Percentiles rank a stretch among this genome's conserved stretches.
phyloP scores from a whole-genome alignment of 2,113 vertebrate genomes.

The Poecile atricapillus region DNA sequence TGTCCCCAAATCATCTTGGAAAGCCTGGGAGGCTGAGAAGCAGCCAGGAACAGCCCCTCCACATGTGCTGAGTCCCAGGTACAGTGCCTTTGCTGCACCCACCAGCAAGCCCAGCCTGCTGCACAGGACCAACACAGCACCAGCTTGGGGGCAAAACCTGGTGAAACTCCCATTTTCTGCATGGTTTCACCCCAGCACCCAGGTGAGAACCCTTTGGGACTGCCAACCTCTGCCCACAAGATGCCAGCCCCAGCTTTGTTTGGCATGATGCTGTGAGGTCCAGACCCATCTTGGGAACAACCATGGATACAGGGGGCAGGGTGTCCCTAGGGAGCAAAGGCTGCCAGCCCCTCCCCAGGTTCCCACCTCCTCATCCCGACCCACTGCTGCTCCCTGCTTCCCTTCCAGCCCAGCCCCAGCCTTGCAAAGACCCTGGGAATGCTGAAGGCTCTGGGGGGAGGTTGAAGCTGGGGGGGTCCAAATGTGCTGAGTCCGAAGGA shows the following conservation, averaged over 20 bases:
- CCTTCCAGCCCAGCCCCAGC: neutral
- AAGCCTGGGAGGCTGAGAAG: neutral
- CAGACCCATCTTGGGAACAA: neutral
- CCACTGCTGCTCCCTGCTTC: neutral
- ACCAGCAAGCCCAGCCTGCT: neutral
- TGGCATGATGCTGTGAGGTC: accelerated
- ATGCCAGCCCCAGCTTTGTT: neutral
- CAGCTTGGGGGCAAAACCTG: accelerated
- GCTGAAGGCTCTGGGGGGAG: neutral
- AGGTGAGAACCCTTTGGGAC: neutral
- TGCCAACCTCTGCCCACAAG: neutral
- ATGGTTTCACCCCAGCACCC: neutral
- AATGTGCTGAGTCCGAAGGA: constrained; percentile 51
- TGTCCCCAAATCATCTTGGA: neutral
- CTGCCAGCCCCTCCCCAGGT: neutral
- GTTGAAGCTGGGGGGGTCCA: neutral
- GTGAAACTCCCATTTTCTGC: neutral
- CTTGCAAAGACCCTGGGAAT: neutral
- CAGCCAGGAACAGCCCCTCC: neutral
- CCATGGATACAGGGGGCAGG: accelerated
- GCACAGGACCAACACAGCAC: accelerated
- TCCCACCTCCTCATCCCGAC: neutral
- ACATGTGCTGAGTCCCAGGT: neutral
- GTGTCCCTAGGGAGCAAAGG: neutral
- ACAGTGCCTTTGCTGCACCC: accelerated